A percentile compares a stretch with the other conserved stretches of the same genome.
Evolutionary conservation across 1,140 invertebrate species (phyloP).

Genomic region (Pseudachorutes palmiensis): DNA sequence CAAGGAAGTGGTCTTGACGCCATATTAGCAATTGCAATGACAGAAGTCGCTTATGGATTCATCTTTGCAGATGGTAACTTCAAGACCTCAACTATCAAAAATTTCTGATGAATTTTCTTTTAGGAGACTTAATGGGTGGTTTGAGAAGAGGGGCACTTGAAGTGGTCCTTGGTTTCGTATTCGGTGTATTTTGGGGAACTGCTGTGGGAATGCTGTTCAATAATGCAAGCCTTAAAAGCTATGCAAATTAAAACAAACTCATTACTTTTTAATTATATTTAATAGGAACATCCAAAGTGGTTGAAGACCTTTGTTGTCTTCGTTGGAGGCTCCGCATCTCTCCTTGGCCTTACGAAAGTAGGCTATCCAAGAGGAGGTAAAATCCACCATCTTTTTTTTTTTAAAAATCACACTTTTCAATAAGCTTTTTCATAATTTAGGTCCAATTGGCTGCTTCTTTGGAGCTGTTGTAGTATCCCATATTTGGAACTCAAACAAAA

Average conservation of each 20-base stretch:
- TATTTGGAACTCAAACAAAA: constrained; percentile 20
- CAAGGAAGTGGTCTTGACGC: constrained; percentile 34
- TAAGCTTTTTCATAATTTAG: background rate
- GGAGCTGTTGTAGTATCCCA: constrained; percentile 20
- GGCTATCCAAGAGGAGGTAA: constrained; percentile 26
- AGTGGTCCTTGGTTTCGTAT: constrained; percentile 25
- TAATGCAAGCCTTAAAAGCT: constrained; percentile 5
- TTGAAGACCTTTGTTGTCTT: constrained; percentile 22
- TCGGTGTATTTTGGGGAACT: constrained; percentile 30
- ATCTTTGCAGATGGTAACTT: constrained; percentile 25
- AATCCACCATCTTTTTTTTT: no score
- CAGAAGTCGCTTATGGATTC: constrained; percentile 28
- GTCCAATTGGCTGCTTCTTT: constrained; percentile 24
- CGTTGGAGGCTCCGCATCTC: constrained; percentile 21
- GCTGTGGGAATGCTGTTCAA: constrained; percentile 22
- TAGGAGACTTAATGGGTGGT: background rate
- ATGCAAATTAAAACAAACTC: background rate
- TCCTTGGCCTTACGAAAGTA: constrained; percentile 32
- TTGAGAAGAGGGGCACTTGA: constrained; percentile 13
- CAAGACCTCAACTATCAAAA: background rate
- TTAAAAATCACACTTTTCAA: background rate
- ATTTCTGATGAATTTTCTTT: background rate
- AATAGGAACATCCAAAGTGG: constrained; percentile 7
- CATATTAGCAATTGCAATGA: constrained; percentile 29
- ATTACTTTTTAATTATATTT: constrained; percentile 6